Percentiles rank a stretch among this genome's conserved stretches.
Conservation (phyloP, 2,888 invertebrate species). For the Folsomia candida region DNA sequence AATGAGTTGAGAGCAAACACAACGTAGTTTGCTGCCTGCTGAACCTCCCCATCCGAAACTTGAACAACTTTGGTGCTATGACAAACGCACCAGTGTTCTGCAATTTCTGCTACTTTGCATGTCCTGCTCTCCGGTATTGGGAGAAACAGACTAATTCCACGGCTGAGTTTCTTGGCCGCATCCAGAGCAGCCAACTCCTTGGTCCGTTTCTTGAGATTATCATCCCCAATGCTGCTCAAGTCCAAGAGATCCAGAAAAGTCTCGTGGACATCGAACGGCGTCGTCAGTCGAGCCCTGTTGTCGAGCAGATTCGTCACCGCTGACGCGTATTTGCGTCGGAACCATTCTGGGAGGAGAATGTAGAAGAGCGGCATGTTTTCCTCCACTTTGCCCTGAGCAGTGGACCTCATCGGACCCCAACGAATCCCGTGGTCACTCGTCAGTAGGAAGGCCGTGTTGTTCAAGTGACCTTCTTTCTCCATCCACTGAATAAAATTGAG, state of each 20-base stretch:
- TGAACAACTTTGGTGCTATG: conserved; percentile 64
- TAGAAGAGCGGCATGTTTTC: conserved; percentile 81
- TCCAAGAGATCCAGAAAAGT: conserved; percentile 42
- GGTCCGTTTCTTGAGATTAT: background rate
- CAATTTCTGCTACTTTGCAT: conserved; percentile 73
- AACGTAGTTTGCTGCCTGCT: conserved; percentile 63
- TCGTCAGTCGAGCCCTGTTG: conserved; percentile 32
- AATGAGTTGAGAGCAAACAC: conserved; percentile 66
- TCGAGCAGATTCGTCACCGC: conserved; percentile 33
- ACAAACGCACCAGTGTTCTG: conserved; percentile 86
- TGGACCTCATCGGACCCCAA: conserved; percentile 77
- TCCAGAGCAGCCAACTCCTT: background rate
- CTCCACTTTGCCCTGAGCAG: conserved; percentile 75
- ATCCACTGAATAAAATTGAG: conserved; percentile 61
- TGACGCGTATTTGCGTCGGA: conserved; percentile 62
- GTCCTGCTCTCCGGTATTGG: conserved; percentile 69
- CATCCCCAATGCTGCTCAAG: conserved; percentile 9
- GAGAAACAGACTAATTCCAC: conserved; percentile 74
- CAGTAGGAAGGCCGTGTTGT: conserved; percentile 67
- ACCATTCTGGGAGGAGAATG: conserved; percentile 70
- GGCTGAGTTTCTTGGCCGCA: conserved; percentile 47
- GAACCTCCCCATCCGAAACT: conserved; percentile 59
- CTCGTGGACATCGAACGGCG: conserved; percentile 44
- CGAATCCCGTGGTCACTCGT: conserved; percentile 89
- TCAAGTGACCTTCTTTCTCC: conserved; percentile 59